Conservation (phyloP, 2,797 vertebrate genomes). For the Spinus olivaceus region DNA sequence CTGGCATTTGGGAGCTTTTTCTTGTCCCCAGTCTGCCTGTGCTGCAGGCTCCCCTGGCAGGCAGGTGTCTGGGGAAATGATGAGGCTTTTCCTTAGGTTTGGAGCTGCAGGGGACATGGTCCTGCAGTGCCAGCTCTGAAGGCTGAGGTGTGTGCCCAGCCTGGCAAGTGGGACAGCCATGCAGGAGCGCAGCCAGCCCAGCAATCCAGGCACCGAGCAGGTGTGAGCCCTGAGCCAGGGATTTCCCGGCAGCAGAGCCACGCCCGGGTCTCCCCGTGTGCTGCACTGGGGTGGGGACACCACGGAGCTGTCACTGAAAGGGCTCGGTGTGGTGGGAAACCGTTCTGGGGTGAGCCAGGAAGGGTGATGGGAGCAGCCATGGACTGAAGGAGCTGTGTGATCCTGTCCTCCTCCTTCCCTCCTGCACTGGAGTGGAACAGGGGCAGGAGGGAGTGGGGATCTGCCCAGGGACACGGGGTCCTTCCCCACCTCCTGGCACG, state of each 20-base stretch:
- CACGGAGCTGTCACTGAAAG: background rate
- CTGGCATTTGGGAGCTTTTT: background rate
- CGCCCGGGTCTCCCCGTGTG: background rate
- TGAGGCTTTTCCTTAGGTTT: background rate
- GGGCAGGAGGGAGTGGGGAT: background rate
- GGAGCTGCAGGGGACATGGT: background rate
- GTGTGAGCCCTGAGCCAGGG: background rate
- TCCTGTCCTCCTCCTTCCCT: too few species aligned
- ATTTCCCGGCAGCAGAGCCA: background rate
- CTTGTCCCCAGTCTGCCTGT: background rate
- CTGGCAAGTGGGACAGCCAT: accelerated
- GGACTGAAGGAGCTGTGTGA: accelerated
- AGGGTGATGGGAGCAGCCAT: background rate
- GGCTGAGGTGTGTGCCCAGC: accelerated
- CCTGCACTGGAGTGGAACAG: accelerated
- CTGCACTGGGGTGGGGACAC: background rate
- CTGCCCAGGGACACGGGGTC: background rate
- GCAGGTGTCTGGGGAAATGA: background rate
- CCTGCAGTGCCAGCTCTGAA: background rate
- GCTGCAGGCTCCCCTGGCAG: background rate
- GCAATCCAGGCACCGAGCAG: background rate
- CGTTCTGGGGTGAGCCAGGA: background rate
- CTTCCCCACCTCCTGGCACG: background rate
- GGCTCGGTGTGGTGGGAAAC: background rate
- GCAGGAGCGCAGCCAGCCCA: background rate